These are phyloP conservation scores for Choloepus hoffmanni DNA, from an alignment of 2,113 vertebrate species.

Conservation along the genomic window DNA sequence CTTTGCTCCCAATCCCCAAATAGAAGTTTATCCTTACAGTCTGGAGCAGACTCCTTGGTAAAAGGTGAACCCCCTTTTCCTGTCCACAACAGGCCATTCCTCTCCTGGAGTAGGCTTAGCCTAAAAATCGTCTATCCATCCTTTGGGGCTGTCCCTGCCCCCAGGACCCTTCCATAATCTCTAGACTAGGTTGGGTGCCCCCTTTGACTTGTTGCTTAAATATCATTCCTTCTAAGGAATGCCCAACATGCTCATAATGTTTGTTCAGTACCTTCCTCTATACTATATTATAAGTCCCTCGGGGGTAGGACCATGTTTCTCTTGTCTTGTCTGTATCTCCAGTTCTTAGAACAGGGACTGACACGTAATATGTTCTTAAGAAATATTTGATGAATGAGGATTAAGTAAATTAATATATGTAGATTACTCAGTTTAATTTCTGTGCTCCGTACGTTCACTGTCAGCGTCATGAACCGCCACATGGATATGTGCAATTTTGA, in stretches of 20 bases:
- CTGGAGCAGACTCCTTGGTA: not conserved
- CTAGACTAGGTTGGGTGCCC: not conserved
- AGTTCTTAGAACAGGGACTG: not conserved
- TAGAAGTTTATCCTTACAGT: accelerated
- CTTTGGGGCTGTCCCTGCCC: not conserved
- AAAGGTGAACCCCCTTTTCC: not conserved
- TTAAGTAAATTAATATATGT: not conserved
- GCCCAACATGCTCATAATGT: not conserved
- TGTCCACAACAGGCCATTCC: not conserved
- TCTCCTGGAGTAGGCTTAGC: not conserved
- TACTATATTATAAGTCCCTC: no score
- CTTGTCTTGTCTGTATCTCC: not conserved
- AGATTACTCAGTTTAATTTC: not conserved
- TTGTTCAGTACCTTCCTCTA: not conserved
- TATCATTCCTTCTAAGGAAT: not conserved
- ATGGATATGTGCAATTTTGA: not conserved
- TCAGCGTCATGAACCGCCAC: accelerated
- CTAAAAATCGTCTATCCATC: not conserved
- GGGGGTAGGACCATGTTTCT: not conserved
- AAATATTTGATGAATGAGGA: not conserved
- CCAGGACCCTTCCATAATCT: not conserved
- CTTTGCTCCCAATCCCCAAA: not conserved
- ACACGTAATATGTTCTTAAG: not conserved
- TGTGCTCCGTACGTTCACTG: not conserved
- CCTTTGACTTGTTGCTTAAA: not conserved